Evolutionary conservation across 2,888 invertebrate genomes (phyloP).

Genomic region (Chloromyia formosa): DNA sequence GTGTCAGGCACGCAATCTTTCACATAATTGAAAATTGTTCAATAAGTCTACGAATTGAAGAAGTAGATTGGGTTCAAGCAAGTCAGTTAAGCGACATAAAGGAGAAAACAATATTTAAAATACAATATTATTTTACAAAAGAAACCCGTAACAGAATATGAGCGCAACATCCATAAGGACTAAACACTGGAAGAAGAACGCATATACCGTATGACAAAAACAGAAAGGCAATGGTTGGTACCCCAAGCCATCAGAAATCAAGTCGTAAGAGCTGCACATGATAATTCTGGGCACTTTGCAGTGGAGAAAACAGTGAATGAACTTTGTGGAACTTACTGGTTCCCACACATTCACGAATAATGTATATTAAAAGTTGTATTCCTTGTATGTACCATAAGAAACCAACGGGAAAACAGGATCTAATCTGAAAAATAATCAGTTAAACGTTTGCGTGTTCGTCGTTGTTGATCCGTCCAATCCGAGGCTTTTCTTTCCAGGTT

Average conservation of each 20-base stretch:
- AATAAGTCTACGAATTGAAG: slow-evolving; percentile 47
- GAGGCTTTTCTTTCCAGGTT: too few species aligned
- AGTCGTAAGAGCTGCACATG: slow-evolving; percentile 44
- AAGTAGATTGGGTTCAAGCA: slow-evolving; percentile 50
- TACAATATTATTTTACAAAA: background rate
- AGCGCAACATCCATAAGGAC: slow-evolving; percentile 35
- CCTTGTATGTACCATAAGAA: slow-evolving; percentile 58
- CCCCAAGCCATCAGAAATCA: slow-evolving; percentile 40
- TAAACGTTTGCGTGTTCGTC: too few species aligned
- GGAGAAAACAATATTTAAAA: background rate
- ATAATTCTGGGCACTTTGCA: slow-evolving; percentile 49
- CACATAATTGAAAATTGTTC: background rate
- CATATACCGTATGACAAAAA: slow-evolving; percentile 44
- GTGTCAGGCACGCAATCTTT: too few species aligned
- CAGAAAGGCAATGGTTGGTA: slow-evolving; percentile 46
- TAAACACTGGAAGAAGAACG: slow-evolving; percentile 44
- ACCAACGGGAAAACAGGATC: slow-evolving; percentile 51
- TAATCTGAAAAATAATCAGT: too few species aligned
- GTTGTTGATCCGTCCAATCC: too few species aligned
- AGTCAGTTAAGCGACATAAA: background rate
- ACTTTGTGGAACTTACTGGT: slow-evolving; percentile 58
- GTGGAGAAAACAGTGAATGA: slow-evolving; percentile 52
- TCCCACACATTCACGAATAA: slow-evolving; percentile 58
- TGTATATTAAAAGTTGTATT: slow-evolving; percentile 55
- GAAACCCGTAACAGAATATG: background rate